Evolutionary conservation across 2,888 invertebrate species (phyloP).

Genomic region (Phragmatobia fuliginosa): DNA sequence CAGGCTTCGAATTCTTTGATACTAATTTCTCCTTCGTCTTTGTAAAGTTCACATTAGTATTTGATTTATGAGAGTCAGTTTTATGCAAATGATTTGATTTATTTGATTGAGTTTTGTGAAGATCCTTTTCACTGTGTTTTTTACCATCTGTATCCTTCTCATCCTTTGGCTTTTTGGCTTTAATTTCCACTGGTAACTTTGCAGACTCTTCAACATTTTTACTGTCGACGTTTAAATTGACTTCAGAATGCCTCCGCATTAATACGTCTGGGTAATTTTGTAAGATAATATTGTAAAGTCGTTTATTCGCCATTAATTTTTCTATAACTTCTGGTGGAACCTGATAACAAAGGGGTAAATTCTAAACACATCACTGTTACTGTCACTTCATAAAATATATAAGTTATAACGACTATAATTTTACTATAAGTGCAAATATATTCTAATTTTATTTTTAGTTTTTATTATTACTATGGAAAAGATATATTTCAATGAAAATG

Average conservation of each 20-base stretch:
- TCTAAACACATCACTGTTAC: no score
- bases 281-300: conserved; percentile 89
- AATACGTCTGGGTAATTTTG: conserved; percentile 90
- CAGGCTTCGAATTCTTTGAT: conserved; percentile 34
- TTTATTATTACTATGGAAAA: no score
- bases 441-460: no score
- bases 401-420: neutral
- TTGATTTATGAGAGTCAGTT: conserved; percentile 37
- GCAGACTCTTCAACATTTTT: conserved; percentile 62
- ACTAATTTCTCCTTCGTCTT: conserved; percentile 38
- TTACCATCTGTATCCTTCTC: conserved; percentile 34
- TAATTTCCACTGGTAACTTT: conserved; percentile 63
- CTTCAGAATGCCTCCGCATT: conserved; percentile 87
- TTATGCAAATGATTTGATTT: conserved; percentile 32
- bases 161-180: conserved; percentile 59
- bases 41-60: conserved; percentile 37
- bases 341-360: conserved; percentile 62
- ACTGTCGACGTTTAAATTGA: conserved; percentile 75
- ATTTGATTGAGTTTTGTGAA: conserved; percentile 26
- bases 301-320: conserved; percentile 87
- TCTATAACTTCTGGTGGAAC: conserved; percentile 91
- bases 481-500: no score
- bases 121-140: conserved; percentile 48
- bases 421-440: no score
- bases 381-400: neutral